These are phyloP conservation scores for Misgurnus anguillicaudatus DNA, from an alignment of 2,113 vertebrate species.

Conservation along the genomic window DNA sequence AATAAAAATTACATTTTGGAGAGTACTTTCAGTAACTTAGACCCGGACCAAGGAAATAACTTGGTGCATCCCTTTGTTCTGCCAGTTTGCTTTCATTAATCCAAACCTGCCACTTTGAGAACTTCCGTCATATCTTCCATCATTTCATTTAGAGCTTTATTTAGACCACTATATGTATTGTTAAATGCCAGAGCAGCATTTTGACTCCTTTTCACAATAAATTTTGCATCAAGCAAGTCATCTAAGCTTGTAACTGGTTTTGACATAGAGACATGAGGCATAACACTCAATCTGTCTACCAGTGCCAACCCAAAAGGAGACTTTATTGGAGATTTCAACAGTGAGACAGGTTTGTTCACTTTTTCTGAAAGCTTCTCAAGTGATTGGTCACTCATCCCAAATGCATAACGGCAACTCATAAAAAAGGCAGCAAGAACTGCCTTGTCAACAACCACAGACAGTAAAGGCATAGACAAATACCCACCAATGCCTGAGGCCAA, in stretches of 20 bases:
- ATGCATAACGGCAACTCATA: not conserved
- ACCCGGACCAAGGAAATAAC: no score
- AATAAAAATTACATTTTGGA: no score
- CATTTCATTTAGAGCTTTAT: not conserved
- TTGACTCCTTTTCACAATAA: not conserved
- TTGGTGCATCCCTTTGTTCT: not conserved
- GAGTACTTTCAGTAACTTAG: no score
- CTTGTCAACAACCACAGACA: slow-evolving; percentile 3
- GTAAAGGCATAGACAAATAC: not conserved
- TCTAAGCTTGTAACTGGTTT: not conserved
- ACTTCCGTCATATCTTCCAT: not conserved
- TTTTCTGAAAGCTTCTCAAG: not conserved
- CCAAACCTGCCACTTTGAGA: slow-evolving; percentile 5
- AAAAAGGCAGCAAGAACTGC: not conserved
- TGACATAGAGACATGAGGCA: not conserved
- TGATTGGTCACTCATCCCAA: slow-evolving; percentile 17
- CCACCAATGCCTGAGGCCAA: not conserved
- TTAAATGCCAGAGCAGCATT: not conserved
- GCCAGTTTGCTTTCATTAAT: not conserved
- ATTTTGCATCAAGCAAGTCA: not conserved
- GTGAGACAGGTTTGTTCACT: slow-evolving; percentile 8
- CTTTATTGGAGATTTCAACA: slow-evolving; percentile 6
- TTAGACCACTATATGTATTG: not conserved
- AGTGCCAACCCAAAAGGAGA: not conserved
- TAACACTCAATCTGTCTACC: not conserved